Conservation (phyloP, 2,797 vertebrate species). For the Poecilia gillii region DNA sequence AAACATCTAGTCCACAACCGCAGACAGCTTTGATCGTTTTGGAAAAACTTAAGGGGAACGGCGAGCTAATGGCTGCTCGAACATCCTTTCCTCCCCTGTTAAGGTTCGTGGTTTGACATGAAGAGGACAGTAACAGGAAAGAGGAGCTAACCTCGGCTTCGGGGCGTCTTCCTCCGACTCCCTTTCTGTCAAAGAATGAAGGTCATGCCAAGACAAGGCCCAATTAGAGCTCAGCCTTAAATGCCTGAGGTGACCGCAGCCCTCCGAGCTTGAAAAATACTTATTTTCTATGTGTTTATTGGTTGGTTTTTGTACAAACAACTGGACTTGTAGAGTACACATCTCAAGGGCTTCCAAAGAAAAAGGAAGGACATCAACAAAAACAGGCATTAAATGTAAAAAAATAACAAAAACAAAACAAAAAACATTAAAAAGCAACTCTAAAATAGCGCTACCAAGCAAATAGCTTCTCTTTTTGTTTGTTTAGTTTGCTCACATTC, state of each 20-base stretch:
- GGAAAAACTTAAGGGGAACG: conserved; percentile 40
- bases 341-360: conserved; percentile 17
- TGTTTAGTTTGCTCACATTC: background rate
- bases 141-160: conserved; percentile 43
- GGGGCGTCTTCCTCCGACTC: conserved; percentile 59
- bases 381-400: conserved; percentile 14
- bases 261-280: conserved; percentile 12
- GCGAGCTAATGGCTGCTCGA: conserved; percentile 51
- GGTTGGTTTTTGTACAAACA: conserved; percentile 17
- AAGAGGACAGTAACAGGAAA: conserved; percentile 11
- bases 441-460: background rate
- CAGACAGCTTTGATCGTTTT: conserved; percentile 49
- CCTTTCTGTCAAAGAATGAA: conserved; percentile 76
- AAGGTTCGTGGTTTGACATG: conserved; percentile 45
- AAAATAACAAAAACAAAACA: too few relatives aligned
- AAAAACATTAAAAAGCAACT: background rate
- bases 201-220: conserved; percentile 71
- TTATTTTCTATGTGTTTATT: conserved; percentile 13
- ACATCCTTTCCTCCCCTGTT: conserved; percentile 31
- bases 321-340: conserved; percentile 3
- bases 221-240: conserved; percentile 67
- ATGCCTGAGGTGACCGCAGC: conserved; percentile 42
- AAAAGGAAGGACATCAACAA: conserved; percentile 19
- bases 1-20: conserved; percentile 40
- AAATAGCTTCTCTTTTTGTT: background rate